Evolutionary conservation across 2,888 invertebrate genomes (phyloP).

Genomic region (Eucera pruinosa): DNA sequence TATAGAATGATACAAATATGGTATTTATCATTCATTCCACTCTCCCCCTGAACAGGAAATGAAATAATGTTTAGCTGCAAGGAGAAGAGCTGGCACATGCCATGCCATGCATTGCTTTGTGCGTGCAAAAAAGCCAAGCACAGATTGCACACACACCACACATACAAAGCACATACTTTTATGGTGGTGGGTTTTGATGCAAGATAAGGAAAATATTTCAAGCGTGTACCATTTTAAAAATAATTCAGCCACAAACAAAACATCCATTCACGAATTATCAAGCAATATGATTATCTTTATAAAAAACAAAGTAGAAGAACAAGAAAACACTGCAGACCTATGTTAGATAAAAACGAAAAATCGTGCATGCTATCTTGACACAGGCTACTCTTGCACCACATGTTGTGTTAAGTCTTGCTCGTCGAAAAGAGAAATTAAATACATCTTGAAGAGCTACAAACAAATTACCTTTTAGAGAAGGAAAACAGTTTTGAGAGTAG

Average conservation of each 20-base stretch:
- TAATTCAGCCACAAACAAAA: background rate
- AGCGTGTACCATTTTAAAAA: background rate
- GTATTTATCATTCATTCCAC: constrained; percentile 41
- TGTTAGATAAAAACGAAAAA: too few species aligned
- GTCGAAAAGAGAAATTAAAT: background rate
- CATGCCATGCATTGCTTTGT: constrained; percentile 34
- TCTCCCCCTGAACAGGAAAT: constrained; percentile 63
- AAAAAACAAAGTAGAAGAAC: too few species aligned
- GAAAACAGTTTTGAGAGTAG: constrained; percentile 26
- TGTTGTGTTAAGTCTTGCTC: too few species aligned
- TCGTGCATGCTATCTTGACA: too few species aligned
- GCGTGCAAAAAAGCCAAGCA: constrained; percentile 7
- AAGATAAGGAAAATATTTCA: background rate
- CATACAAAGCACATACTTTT: background rate
- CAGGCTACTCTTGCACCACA: too few species aligned
- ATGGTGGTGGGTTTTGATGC: background rate
- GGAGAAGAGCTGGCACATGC: constrained; percentile 36
- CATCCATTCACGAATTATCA: background rate
- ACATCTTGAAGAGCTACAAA: too few species aligned
- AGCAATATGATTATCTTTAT: too few species aligned
- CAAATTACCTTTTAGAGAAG: constrained; percentile 49
- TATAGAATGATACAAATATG: constrained; percentile 4
- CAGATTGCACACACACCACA: constrained; percentile 9
- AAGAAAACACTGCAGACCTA: too few species aligned
- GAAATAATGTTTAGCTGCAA: constrained; percentile 61